Evolutionary conservation across 2,888 invertebrate genomes (phyloP).

Genomic region (Tenthredo notha): DNA sequence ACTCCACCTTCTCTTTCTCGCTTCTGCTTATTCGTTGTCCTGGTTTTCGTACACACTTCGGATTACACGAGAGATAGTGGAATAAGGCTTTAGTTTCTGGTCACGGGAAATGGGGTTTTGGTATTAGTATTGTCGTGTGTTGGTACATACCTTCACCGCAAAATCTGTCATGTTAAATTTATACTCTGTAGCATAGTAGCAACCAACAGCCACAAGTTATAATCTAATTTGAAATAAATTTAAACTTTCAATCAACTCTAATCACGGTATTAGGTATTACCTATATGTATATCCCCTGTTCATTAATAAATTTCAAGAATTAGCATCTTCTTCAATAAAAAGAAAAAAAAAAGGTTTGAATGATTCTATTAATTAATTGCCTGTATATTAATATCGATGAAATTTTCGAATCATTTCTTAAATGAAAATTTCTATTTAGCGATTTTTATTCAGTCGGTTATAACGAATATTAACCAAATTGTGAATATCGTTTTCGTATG

Average conservation of each 20-base stretch:
- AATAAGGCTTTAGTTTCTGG: slow-evolving; percentile 25
- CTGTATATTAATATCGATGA: too few species aligned
- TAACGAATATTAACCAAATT: background rate
- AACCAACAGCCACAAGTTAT: background rate
- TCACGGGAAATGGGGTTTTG: slow-evolving; percentile 5
- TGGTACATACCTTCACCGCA: background rate
- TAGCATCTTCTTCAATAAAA: too few species aligned
- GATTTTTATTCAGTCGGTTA: background rate
- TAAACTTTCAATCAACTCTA: background rate
- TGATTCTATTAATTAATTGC: background rate
- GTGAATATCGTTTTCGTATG: background rate
- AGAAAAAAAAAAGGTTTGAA: background rate
- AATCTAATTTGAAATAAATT: background rate
- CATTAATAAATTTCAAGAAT: too few species aligned
- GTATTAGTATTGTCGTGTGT: slow-evolving; percentile 13
- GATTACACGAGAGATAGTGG: slow-evolving; percentile 37
- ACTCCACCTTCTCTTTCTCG: background rate
- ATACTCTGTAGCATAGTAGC: background rate
- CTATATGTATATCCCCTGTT: too few species aligned
- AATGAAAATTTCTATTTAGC: background rate
- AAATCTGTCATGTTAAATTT: background rate
- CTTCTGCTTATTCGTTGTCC: background rate
- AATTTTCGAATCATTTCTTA: too few species aligned
- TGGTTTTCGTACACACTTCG: slow-evolving; percentile 22
- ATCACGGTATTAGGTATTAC: background rate